A percentile compares a stretch with the other conserved stretches of the same genome.
Evolutionary conservation across 2,113 vertebrate genomes (phyloP).

Genomic region (Synodontis membranacea): DNA sequence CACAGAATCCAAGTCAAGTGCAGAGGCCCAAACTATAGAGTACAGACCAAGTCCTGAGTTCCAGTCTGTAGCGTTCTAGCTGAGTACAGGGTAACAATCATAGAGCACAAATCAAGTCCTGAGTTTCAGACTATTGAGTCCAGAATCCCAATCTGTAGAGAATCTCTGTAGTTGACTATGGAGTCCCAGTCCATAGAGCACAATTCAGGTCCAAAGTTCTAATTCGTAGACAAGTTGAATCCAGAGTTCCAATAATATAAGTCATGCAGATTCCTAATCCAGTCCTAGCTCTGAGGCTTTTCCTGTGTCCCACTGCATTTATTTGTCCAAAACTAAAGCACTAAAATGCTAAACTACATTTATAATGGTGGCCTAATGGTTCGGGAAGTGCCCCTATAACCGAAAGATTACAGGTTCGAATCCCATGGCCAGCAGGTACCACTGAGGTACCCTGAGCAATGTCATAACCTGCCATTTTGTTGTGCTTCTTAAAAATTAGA

Average conservation of each 20-base stretch:
- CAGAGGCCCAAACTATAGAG: neutral
- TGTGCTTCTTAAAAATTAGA: neutral
- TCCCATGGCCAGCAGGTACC: too few species aligned
- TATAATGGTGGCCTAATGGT: too few species aligned
- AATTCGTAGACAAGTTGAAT: neutral
- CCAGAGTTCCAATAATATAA: neutral
- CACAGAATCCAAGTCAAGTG: neutral
- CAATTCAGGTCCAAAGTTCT: neutral
- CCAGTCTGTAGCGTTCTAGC: neutral
- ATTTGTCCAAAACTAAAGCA: neutral
- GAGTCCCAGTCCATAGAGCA: too few species aligned
- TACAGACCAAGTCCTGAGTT: neutral
- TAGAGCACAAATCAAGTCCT: too few species aligned
- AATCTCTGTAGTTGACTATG: too few species aligned
- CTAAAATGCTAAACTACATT: neutral
- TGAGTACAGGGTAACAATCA: too few species aligned
- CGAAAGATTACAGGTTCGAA: too few species aligned
- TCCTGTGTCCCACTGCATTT: neutral
- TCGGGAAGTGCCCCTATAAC: too few species aligned
- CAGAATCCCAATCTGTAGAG: too few species aligned
- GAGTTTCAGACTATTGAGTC: too few species aligned
- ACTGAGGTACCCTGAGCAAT: too few species aligned
- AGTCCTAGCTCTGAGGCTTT: neutral
- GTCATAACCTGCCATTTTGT: neutral
- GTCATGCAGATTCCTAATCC: neutral